Evolutionary conservation across 2,113 vertebrate genomes (phyloP).

Genomic region (Pyxicephalus adspersus): DNA sequence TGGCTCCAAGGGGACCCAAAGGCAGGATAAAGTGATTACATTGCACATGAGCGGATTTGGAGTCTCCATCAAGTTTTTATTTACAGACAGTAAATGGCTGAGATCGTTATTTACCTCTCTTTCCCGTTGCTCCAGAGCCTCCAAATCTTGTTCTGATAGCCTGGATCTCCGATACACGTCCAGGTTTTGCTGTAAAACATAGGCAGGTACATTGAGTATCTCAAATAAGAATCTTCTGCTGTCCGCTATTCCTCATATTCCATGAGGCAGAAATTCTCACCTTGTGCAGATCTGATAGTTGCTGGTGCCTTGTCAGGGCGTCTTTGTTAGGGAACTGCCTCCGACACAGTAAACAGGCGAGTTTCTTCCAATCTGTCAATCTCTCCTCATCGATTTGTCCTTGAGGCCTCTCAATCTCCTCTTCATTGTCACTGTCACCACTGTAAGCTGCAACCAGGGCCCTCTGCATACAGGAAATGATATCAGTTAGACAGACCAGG

Average conservation of each 20-base stretch:
- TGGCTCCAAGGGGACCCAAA: too few relatives aligned
- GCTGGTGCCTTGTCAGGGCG: constrained; percentile 88
- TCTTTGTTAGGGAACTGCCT: constrained; percentile 97
- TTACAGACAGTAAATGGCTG: background rate
- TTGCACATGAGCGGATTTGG: too few relatives aligned
- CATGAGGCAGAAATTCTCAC: constrained; percentile 66
- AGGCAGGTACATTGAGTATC: background rate
- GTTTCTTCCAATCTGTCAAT: constrained; percentile 93
- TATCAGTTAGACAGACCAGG: background rate
- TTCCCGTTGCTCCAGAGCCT: constrained; percentile 93
- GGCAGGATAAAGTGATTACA: too few relatives aligned
- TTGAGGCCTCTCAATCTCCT: constrained; percentile 78
- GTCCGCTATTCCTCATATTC: too few relatives aligned
- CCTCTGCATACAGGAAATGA: constrained; percentile 67
- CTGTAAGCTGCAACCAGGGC: constrained; percentile 96
- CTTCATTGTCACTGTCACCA: constrained; percentile 95
- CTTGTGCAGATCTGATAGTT: constrained; percentile 97
- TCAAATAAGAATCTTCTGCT: background rate
- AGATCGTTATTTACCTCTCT: constrained; percentile 81
- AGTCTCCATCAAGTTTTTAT: background rate
- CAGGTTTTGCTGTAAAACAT: constrained; percentile 88
- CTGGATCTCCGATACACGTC: constrained; percentile 88
- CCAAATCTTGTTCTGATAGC: constrained; percentile 89
- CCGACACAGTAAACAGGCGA: constrained; percentile 93
- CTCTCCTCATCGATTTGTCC: constrained; percentile 83